These are phyloP conservation scores for Diglossa cyanea DNA, from an alignment of 2,797 vertebrate genomes.

Conservation along the genomic window DNA sequence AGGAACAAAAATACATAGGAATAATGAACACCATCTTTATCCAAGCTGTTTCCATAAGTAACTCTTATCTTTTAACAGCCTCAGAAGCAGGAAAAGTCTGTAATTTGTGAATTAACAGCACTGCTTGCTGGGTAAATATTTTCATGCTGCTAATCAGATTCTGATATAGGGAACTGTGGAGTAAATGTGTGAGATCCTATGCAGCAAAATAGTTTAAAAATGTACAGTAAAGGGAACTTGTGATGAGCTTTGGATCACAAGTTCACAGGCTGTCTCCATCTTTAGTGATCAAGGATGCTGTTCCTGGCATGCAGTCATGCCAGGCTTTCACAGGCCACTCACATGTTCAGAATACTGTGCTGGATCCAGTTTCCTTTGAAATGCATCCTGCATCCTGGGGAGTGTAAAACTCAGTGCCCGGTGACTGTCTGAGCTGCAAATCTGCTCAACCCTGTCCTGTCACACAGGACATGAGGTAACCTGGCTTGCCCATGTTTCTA, in stretches of 20 bases:
- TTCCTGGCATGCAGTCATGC: neutral
- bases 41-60: neutral
- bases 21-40: neutral
- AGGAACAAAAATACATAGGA: neutral
- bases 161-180: neutral
- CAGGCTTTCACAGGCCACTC: neutral
- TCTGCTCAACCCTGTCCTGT: neutral
- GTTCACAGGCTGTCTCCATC: neutral
- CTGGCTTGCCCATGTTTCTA: neutral
- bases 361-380: neutral
- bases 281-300: neutral
- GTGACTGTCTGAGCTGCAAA: neutral
- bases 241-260: neutral
- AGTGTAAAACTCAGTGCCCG: neutral
- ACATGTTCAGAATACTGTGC: neutral
- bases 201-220: neutral
- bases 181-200: neutral
- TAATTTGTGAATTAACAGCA: neutral
- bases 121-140: neutral
- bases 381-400: neutral
- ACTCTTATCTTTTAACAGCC: neutral
- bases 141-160: neutral
- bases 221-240: neutral
- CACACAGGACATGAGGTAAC: neutral
- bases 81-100: neutral